These are phyloP conservation scores for Capreolus pygargus DNA, from an alignment of 2,113 vertebrate genomes.

Conservation along the genomic window DNA sequence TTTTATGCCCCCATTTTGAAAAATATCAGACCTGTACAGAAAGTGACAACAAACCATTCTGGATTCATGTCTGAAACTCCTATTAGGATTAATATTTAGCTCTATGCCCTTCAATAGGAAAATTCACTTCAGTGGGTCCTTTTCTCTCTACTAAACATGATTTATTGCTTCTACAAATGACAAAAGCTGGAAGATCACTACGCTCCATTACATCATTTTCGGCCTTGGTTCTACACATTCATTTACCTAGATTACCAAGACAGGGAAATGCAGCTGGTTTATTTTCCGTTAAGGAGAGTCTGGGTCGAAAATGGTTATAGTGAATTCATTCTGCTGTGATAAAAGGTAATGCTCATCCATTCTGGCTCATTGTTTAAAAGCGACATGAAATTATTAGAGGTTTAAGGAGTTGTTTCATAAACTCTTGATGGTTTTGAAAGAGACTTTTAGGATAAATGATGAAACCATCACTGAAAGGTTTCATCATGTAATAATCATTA, in stretches of 20 bases:
- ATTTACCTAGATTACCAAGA: slow-evolving; percentile 45
- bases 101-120: not conserved
- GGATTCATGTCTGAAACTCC: slow-evolving; percentile 37
- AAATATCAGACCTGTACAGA: slow-evolving; percentile 26
- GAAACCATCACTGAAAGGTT: not conserved
- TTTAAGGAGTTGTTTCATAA: slow-evolving; percentile 58
- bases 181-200: slow-evolving; percentile 30
- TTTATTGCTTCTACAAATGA: slow-evolving; percentile 55
- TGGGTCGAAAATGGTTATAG: slow-evolving; percentile 38
- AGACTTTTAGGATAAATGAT: slow-evolving; percentile 23
- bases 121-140: slow-evolving; percentile 10
- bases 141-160: slow-evolving; percentile 37
- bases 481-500: not conserved
- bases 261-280: slow-evolving; percentile 51
- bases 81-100: slow-evolving; percentile 30
- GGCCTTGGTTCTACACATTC: slow-evolving; percentile 26
- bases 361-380: slow-evolving; percentile 27
- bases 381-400: slow-evolving; percentile 4
- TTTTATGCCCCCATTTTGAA: slow-evolving; percentile 13
- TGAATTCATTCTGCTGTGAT: slow-evolving; percentile 52
- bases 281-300: slow-evolving; percentile 52
- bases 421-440: slow-evolving; percentile 31
- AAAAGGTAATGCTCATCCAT: slow-evolving; percentile 4
- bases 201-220: slow-evolving; percentile 26
- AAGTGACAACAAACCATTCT: not conserved